Conservation (phyloP, 1,140 invertebrate species). For the Trichogramma pretiosum region DNA sequence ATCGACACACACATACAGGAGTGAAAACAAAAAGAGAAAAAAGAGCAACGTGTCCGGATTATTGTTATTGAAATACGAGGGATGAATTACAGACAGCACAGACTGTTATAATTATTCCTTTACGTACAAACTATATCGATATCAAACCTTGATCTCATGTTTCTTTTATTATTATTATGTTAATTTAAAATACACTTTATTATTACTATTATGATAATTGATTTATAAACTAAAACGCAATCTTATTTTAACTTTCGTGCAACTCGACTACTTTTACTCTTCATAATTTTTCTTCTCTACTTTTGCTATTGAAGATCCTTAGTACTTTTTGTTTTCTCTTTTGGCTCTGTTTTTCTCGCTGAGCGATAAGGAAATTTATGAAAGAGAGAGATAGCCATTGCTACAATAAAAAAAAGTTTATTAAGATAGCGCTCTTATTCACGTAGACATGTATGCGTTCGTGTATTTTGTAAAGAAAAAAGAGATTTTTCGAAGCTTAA, state of each 20-base stretch:
- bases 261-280: no score
- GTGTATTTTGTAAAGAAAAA: no score
- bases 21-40: conserved; percentile 7
- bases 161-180: conserved; percentile 35
- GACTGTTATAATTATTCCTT: no score
- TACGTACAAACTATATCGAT: conserved; percentile 28
- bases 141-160: conserved; percentile 41
- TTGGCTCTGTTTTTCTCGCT: conserved; percentile 7
- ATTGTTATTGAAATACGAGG: no score
- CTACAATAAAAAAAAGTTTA: no score
- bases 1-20: background rate
- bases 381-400: background rate
- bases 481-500: no score
- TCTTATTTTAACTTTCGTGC: conserved; percentile 5
- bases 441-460: no score
- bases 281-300: conserved; percentile 24
- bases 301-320: conserved; percentile 23
- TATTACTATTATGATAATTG: no score
- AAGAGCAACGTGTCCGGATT: conserved; percentile 15
- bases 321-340: conserved; percentile 10
- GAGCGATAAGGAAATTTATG: background rate
- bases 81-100: no score
- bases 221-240: no score
- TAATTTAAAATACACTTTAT: no score
- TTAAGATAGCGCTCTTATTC: conserved; percentile 1